Conservation (phyloP, 2,113 vertebrate genomes). For the Syrmaticus mikado region DNA sequence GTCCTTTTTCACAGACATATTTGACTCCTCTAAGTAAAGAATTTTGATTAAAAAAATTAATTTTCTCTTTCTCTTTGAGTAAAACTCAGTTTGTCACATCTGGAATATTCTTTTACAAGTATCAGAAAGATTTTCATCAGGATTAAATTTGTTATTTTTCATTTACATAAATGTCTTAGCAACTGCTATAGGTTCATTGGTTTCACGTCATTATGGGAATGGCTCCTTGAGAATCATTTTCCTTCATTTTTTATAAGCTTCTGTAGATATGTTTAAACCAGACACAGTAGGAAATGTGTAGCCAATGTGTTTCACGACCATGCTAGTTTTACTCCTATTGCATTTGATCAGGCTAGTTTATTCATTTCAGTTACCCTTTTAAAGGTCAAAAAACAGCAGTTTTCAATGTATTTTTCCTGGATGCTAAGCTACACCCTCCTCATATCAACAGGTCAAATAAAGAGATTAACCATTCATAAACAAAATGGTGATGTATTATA, state of each 20-base stretch:
- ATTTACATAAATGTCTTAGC: conserved; percentile 37
- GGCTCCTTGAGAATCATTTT: neutral
- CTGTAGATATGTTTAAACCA: neutral
- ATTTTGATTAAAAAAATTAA: neutral
- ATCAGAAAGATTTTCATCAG: neutral
- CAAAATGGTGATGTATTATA: conserved; percentile 26
- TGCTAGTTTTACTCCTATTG: neutral
- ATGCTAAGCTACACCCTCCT: neutral
- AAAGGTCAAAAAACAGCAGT: conserved; percentile 50
- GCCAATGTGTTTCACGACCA: neutral
- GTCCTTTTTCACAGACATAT: neutral
- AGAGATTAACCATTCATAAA: conserved; percentile 9
- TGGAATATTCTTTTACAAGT: neutral
- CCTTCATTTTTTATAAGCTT: neutral
- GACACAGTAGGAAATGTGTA: neutral
- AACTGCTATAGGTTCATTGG: neutral
- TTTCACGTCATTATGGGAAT: conserved; percentile 5
- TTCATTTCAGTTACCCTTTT: conserved; percentile 9
- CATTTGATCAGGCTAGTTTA: conserved; percentile 42
- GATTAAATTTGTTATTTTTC: conserved; percentile 7
- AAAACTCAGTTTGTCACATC: neutral
- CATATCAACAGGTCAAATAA: neutral
- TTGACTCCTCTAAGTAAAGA: neutral
- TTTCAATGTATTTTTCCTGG: conserved; percentile 7
- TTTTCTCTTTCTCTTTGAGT: neutral